A percentile compares a stretch with the other conserved stretches of the same genome.
phyloP scores from a whole-genome alignment of 2,797 vertebrate genomes.

The Eulemur rubriventer region DNA sequence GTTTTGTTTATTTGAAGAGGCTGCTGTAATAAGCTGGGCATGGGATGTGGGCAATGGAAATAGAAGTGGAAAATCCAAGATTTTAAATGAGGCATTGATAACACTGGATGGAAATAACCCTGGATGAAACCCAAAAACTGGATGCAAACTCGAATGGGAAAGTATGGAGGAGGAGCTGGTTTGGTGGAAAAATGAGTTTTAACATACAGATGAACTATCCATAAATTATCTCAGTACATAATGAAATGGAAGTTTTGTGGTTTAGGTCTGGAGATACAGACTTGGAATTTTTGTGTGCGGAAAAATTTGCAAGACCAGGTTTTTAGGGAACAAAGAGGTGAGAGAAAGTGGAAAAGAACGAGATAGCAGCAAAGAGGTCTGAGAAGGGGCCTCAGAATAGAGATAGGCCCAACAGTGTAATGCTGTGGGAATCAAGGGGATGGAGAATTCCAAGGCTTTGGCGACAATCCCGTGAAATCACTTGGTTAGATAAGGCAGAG shows the following conservation, averaged over 20 bases:
- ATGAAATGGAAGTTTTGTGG: background rate
- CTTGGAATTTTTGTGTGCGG: background rate
- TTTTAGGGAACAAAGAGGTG: background rate
- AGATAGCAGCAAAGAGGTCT: background rate
- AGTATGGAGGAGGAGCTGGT: background rate
- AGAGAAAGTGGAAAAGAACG: background rate
- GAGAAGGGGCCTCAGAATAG: background rate
- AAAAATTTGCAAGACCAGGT: background rate
- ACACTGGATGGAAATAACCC: background rate
- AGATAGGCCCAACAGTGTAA: background rate
- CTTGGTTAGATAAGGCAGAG: background rate
- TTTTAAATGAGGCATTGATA: background rate
- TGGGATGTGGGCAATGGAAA: background rate
- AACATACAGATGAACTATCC: background rate
- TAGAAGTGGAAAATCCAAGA: background rate
- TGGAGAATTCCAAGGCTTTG: background rate
- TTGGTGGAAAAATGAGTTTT: background rate
- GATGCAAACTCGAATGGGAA: background rate
- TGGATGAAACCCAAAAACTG: background rate
- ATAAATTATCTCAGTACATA: background rate
- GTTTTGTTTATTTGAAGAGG: background rate
- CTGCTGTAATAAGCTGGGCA: background rate
- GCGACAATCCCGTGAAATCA: background rate
- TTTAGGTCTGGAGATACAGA: background rate
- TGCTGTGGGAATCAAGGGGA: background rate